Conservation (phyloP, 2,888 invertebrate species). For the Tenthredo notha region DNA sequence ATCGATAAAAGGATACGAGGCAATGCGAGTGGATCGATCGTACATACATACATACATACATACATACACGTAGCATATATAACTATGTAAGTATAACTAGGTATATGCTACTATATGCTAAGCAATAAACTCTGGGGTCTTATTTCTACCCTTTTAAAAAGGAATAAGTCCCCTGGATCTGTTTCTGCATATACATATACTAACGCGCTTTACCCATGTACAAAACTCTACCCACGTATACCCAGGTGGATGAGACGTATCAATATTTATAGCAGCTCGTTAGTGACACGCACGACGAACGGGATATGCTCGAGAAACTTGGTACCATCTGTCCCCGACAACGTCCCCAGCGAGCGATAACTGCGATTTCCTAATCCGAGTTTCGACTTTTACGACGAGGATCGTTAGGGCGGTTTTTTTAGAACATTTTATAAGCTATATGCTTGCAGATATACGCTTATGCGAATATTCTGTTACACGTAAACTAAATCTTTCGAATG, state of each 20-base stretch:
- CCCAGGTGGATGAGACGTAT: conserved; percentile 57
- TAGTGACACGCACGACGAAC: conserved; percentile 46
- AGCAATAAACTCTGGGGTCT: conserved; percentile 26
- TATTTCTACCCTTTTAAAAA: not conserved
- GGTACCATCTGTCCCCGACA: conserved; percentile 27
- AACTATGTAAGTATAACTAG: too few relatives aligned
- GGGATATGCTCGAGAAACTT: not conserved
- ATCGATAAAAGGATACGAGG: conserved; percentile 69
- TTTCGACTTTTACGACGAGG: conserved; percentile 47
- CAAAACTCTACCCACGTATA: not conserved
- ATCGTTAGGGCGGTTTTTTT: conserved; percentile 22
- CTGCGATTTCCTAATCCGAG: conserved; percentile 49
- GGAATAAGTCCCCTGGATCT: conserved; percentile 8
- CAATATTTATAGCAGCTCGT: conserved; percentile 64
- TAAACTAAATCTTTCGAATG: conserved; percentile 10
- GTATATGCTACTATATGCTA: too few relatives aligned
- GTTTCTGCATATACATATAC: conserved; percentile 3
- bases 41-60: too few relatives aligned
- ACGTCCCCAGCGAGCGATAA: conserved; percentile 46
- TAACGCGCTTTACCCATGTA: not conserved
- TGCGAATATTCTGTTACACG: not conserved
- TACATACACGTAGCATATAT: too few relatives aligned
- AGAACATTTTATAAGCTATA: conserved; percentile 7
- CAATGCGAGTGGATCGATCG: not conserved
- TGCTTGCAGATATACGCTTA: not conserved